Base-by-base conservation (phyloP, 2,797 vertebrate species). In the Sandelia bainsii region DNA sequence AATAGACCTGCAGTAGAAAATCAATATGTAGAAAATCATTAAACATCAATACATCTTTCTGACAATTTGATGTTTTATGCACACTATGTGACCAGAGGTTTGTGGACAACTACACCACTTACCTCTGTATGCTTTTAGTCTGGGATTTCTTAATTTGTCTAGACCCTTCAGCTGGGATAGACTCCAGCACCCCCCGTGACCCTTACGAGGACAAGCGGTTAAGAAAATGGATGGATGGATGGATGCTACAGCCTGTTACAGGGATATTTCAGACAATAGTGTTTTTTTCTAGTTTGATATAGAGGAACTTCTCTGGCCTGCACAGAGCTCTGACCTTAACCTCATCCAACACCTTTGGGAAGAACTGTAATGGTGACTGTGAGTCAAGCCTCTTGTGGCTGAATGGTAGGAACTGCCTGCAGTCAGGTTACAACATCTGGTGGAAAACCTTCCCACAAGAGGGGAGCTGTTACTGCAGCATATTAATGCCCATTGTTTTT, bases 361-460 rank as follows among this genome's bases (percentile, higher is more conserved):
- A 12, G 49, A 39, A 49, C 62, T 53, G 27, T 25, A 80, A 5
- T 9, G 10, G 10, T 34, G 39, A 62, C 14, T 17, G 45, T 3
- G 14, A 56, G n/a, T 40, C 27, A 13, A 32, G 3, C 57, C 14
- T 53, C 0, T n/a, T 39, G 29, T 20, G 46, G 40, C 40, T 42
- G 40, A 42, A 42, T 16, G 40, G 16, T 11, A 42, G 40, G 0
- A 60, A 42, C 53, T 39, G n/a, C 59, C 16, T 52, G 50, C 44
- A 51, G 58, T 58, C 32, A 10, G n/a, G 52, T n/a, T 76, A 39
- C 34, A 49, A 23, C 56, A 19, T 42, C 53, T 50, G 22, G 8
- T 39, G 5, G 25, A 11, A 64, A 57, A 13, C 14, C 9, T 39
- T 39, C 37, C 37, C 37, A 39, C 29, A 11, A 14, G 40, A 20